phyloP scores from a whole-genome alignment of 2,113 vertebrate species.

The Chamaetylas fuelleborni region DNA sequence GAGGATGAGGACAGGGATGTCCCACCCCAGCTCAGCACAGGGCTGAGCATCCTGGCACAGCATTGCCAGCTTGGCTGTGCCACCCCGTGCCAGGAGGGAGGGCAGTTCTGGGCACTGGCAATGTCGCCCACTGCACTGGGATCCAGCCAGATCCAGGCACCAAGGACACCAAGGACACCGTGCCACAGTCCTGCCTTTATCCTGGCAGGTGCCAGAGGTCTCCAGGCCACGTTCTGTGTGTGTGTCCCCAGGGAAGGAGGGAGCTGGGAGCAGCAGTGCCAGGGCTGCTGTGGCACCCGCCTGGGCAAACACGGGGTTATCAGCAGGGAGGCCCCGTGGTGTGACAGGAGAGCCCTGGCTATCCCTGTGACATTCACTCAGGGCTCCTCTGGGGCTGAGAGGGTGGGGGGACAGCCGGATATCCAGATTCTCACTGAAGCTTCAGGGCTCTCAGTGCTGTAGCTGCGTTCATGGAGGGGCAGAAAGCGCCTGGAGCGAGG shows the following conservation, averaged over 20 bases:
- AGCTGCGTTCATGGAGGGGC: fast-evolving
- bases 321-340: fast-evolving
- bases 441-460: neutral
- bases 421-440: fast-evolving
- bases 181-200: neutral
- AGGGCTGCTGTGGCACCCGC: neutral
- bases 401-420: fast-evolving
- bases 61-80: fast-evolving
- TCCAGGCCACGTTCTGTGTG: fast-evolving
- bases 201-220: neutral
- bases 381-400: neutral
- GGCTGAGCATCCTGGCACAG: neutral
- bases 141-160: neutral
- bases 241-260: neutral
- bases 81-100: neutral
- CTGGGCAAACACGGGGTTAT: neutral
- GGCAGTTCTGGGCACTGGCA: fast-evolving
- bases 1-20: neutral
- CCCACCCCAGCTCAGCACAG: fast-evolving
- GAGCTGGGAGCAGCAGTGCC: neutral
- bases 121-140: fast-evolving
- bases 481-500: neutral
- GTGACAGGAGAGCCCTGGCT: neutral
- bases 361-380: fast-evolving
- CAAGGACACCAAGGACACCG: fast-evolving